Base-by-base conservation (phyloP, 2,797 vertebrate genomes). In the Pitangus sulphuratus region DNA sequence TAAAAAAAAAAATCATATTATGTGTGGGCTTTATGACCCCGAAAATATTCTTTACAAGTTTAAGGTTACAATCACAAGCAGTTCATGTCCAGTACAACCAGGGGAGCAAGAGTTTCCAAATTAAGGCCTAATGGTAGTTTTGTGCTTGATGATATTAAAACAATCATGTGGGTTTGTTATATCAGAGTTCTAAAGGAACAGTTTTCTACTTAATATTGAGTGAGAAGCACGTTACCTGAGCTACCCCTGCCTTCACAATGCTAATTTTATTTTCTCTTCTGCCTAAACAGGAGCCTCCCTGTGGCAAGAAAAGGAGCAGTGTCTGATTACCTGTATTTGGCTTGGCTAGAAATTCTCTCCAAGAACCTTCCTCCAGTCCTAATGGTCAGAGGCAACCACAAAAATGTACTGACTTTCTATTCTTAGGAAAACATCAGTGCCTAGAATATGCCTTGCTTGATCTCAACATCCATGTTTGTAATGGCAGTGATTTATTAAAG, bases 351-450 rank as follows among this genome's bases (percentile, higher is more conserved):
- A 97, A 97, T 98, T 58, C 98, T 99, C 90, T 99, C 99, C 5
- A 99, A 98, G 96, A 99, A 99, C 94, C 99, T 99, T 61, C 99
- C 99, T 94, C 99, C 99, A 39, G 97, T 98, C 58, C 86, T 99
- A 93, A 98, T 99, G 94, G 98, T 99, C 80, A 98, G 99, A 97
- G 99, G 99, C 90, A 99, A 99, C 97, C 99, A 99, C 98, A 99
- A 99, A 98, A 99, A 99, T 18, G 99, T 99, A 64, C 98, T 99
- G 51, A 99, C 99, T 24, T 99, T 99, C 98, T 99, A 99, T 97
- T 99, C 99, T 21, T 99, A 97, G 82, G 39, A 98, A 98, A 96
- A 54, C 11, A 42, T 14, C 57, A 22, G 19, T 22, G 44, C 45
- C 68, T 87, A 54, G 24, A 79, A 83, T 20, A 78, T 15, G 62